A percentile compares a stretch with the other conserved stretches of the same genome.
Conservation (phyloP, 2,113 vertebrate genomes). For the Coptodon bakossiorum region DNA sequence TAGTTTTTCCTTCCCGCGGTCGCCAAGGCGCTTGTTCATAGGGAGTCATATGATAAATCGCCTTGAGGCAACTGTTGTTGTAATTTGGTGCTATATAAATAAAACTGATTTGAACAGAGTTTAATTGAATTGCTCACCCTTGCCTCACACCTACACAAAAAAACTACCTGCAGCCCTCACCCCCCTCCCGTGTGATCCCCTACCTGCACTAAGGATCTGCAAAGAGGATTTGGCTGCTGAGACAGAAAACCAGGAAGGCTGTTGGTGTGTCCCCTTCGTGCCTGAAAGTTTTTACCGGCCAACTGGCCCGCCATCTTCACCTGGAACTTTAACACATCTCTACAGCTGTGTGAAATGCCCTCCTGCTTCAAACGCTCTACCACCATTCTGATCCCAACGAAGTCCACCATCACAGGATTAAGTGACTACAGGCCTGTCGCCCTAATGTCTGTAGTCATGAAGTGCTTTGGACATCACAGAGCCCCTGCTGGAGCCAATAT, state of each 20-base stretch:
- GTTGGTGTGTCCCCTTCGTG: background rate
- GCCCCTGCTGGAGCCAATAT: background rate
- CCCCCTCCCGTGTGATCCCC: background rate
- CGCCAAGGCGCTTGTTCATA: background rate
- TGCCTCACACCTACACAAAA: background rate
- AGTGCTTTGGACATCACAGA: background rate
- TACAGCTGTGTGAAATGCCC: background rate
- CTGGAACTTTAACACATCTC: background rate
- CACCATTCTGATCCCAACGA: background rate
- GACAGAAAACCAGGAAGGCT: background rate
- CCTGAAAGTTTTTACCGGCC: background rate
- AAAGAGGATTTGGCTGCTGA: background rate
- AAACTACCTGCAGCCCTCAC: background rate
- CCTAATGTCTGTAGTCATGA: background rate
- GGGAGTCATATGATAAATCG: background rate
- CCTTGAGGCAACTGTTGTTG: background rate
- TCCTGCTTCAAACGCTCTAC: background rate
- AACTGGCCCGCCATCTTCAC: background rate
- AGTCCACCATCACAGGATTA: background rate
- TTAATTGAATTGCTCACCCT: background rate
- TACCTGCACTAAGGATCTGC: background rate
- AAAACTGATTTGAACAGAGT: background rate
- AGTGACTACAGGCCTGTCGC: background rate
- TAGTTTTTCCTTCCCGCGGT: background rate
- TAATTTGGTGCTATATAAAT: background rate